A percentile compares a stretch with the other conserved stretches of the same genome.
phyloP scores from a whole-genome alignment of 2,113 vertebrate genomes.

The Erythrolamprus reginae region DNA sequence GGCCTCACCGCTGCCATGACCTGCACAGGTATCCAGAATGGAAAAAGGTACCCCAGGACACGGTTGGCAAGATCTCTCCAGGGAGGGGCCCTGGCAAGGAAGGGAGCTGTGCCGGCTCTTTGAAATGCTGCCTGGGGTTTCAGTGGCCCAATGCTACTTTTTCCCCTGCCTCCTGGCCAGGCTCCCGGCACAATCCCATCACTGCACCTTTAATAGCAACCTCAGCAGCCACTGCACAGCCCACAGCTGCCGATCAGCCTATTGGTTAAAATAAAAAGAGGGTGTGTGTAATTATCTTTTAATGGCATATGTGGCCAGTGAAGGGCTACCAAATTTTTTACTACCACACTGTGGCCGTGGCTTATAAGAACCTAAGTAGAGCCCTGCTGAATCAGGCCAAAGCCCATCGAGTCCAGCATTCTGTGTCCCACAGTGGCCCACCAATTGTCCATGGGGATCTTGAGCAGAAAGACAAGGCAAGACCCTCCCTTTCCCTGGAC shows the following conservation, averaged over 20 bases:
- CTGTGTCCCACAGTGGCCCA: too few relatives aligned
- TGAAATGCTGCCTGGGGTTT: background rate
- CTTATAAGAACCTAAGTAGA: too few relatives aligned
- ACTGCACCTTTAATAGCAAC: background rate
- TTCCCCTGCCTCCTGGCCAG: background rate
- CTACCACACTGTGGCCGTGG: too few relatives aligned
- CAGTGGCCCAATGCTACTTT: background rate
- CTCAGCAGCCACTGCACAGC: background rate
- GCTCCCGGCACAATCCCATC: background rate
- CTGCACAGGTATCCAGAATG: background rate
- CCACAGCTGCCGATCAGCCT: background rate
- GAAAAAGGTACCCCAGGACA: background rate
- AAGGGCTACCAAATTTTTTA: too few relatives aligned
- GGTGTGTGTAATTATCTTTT: background rate
- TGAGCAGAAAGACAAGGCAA: too few relatives aligned
- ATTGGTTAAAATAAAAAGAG: background rate
- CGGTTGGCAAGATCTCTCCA: background rate
- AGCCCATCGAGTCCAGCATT: too few relatives aligned
- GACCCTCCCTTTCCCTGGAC: too few relatives aligned
- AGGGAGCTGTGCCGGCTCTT: background rate
- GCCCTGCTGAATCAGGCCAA: too few relatives aligned
- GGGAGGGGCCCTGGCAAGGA: background rate
- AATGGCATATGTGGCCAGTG: background rate
- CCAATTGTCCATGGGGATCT: too few relatives aligned
- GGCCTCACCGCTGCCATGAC: background rate